Evolutionary conservation across 92 coral and sea anemone species (phyloP), one percentile per base, ranked within the genome.

Genomic region (Meandrina meandrites): DNA sequence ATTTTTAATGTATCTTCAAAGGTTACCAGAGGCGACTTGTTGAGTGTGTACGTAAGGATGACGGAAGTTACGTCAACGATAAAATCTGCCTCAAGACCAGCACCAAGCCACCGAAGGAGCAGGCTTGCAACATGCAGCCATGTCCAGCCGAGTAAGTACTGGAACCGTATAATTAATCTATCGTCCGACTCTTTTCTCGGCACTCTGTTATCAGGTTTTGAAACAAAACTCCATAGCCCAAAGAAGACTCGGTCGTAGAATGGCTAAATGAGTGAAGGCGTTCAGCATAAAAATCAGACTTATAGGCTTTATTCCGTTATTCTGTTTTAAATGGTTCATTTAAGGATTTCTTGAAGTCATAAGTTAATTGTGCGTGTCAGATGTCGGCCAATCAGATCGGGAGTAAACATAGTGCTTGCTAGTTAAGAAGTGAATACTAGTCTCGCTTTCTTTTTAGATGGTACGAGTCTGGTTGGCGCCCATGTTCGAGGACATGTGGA

Each of bases 401-500:
- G 53, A 48, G 53, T 48, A 48, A 48, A 48, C 53, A 13, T 13
- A 12, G 53, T 48, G 1, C 53, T 48, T 48, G 53, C 1, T 13
- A 9, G 6, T 48, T 48, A 45, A 45, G 48, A 45, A 45, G 48
- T 1, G 14, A 48, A 48, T 12, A 12, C 53, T 48, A 48, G 9
- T 48, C 11, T 12, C 5, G 34, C 32, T 47, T 18, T 16, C 22
- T 31, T 74, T 24, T 0, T 35, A 96, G 99, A 34, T 96, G 99
- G 99, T 94, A 84, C 83, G 84, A 47, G 73, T 90, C 98, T 7
- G 88, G 88, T 51, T 96, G 99, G 99, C 83, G 96, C 22, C 96
- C 99, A 1, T 96, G 99, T 75, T 96, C 99, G 24, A 69, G 89
- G 87, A 90, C 98, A 3, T 96, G 99, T 60, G 99, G 99, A 19